phyloP scores from a whole-genome alignment of 2,888 invertebrate genomes.

The Yponomeuta sedellus region DNA sequence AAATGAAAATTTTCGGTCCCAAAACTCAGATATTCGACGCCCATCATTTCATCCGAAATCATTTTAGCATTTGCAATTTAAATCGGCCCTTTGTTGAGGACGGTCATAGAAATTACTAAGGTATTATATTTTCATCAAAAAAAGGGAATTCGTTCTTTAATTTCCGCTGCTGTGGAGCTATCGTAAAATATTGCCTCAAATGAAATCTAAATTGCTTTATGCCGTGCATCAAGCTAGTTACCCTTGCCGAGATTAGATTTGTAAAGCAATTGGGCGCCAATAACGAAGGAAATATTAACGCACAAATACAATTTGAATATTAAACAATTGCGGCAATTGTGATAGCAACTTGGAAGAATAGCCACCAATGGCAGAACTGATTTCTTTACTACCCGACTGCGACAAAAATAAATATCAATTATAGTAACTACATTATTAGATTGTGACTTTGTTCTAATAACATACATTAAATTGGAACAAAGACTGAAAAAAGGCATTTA shows the following conservation, averaged over 20 bases:
- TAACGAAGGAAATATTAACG: not conserved
- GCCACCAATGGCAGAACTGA: no score
- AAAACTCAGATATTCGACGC: slow-evolving; percentile 10
- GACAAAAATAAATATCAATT: no score
- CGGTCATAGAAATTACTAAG: slow-evolving; percentile 5
- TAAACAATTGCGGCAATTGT: no score
- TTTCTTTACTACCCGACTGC: no score
- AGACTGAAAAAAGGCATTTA: no score
- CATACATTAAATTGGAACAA: no score
- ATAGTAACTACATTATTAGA: no score
- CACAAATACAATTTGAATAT: not conserved
- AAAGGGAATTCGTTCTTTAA: slow-evolving; percentile 48
- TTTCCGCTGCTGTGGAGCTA: slow-evolving; percentile 42
- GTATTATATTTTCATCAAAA: slow-evolving; percentile 45
- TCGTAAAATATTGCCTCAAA: slow-evolving; percentile 38
- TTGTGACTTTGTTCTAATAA: no score
- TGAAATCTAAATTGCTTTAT: slow-evolving; percentile 54
- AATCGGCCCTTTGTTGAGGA: slow-evolving; percentile 1
- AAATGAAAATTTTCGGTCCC: slow-evolving; percentile 1
- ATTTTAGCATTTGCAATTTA: slow-evolving; percentile 14
- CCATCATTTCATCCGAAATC: slow-evolving; percentile 1
- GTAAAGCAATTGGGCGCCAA: not conserved
- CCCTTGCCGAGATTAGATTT: slow-evolving; percentile 36
- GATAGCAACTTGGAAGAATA: no score
- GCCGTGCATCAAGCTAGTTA: slow-evolving; percentile 46